phyloP scores from a whole-genome alignment of 2,797 vertebrate genomes.

The Falco rusticolus region DNA sequence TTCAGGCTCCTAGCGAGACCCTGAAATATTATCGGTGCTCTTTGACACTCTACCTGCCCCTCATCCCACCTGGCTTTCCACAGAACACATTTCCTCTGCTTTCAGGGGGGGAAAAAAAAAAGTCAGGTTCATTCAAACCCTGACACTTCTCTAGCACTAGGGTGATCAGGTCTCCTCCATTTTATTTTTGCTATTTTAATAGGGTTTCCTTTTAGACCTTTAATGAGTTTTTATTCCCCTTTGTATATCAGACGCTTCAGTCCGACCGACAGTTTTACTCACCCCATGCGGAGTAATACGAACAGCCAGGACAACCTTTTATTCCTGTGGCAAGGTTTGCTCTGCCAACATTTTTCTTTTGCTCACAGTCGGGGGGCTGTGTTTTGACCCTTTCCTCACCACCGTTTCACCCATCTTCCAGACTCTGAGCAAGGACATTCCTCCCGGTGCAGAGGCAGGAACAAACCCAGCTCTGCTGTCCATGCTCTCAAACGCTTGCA shows the following conservation, averaged over 20 bases:
- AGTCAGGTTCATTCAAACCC: not conserved
- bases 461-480: not conserved
- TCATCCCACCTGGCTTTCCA: constrained; percentile 21
- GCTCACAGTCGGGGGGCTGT: not conserved
- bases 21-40: constrained; percentile 51
- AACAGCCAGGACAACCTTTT: constrained; percentile 48
- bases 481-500: not conserved
- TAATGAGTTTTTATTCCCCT: constrained; percentile 46
- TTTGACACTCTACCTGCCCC: constrained; percentile 31
- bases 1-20: not conserved
- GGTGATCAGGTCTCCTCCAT: not conserved
- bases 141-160: not conserved
- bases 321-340: constrained; percentile 34
- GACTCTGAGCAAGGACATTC: not conserved
- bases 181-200: constrained; percentile 52
- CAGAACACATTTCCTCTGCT: constrained; percentile 26
- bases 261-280: constrained; percentile 45
- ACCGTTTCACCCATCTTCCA: not conserved
- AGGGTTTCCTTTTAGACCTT: constrained; percentile 41
- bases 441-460: not conserved
- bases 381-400: constrained; percentile 44
- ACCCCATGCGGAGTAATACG: constrained; percentile 30
- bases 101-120: not conserved
- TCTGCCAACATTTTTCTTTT: constrained; percentile 23
- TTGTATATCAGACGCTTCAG: constrained; percentile 16